Conservation (phyloP, 2,113 vertebrate species). For the Nothocercus julius region DNA sequence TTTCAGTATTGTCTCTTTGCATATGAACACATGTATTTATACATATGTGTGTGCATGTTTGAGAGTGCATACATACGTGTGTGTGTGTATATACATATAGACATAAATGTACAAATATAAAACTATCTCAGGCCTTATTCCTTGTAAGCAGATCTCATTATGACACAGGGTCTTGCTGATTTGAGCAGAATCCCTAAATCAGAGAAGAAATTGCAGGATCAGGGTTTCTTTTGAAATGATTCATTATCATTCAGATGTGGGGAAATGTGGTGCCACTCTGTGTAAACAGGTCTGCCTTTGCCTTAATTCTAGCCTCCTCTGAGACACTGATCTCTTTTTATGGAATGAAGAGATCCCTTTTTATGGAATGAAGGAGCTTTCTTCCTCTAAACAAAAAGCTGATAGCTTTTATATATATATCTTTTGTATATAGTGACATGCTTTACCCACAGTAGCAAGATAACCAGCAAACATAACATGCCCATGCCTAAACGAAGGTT, state of each 20-base stretch:
- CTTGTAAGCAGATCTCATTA: neutral
- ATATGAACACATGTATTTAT: constrained; percentile 13
- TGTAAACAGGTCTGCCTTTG: constrained; percentile 27
- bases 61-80: neutral
- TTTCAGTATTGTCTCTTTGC: constrained; percentile 42
- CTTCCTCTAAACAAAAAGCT: constrained; percentile 1
- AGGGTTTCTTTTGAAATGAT: neutral
- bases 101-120: neutral
- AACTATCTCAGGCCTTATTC: constrained; percentile 3
- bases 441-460: neutral
- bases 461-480: neutral
- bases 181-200: neutral
- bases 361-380: constrained; percentile 14
- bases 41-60: constrained; percentile 16
- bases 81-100: neutral
- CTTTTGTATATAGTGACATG: neutral
- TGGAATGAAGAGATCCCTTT: constrained; percentile 31
- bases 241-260: neutral
- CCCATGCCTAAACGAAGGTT: neutral
- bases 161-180: neutral
- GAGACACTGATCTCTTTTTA: constrained; percentile 22
- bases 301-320: constrained; percentile 57
- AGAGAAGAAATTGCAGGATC: neutral
- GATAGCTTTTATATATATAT: neutral
- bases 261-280: neutral